Base-by-base conservation (phyloP, 2,888 invertebrate genomes). In the Mythimna pallens region DNA sequence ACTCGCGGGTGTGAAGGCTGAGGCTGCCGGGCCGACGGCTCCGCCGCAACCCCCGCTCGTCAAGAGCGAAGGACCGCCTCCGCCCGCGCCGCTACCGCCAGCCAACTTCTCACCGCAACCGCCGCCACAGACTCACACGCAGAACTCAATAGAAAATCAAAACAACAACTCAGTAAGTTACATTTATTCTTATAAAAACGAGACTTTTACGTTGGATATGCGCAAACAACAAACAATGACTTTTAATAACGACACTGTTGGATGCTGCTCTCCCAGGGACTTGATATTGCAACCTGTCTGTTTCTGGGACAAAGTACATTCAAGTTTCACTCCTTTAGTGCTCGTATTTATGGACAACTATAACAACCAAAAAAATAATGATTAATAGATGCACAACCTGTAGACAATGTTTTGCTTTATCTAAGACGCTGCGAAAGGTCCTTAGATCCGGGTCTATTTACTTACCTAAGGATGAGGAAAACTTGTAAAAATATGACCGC, bases 101-200 rank as follows among this genome's bases (percentile, higher is more conserved):
- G 93, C 91, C 87, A 96, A 94, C 92, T 94, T 95, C 90, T 95
- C 96, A 87, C 96, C 94, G 70, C 96, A 94, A 89, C 94, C 95
- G 81, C 93, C 92, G 71, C 88, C 93, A 87, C 95, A 94, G 86
- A 88, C 92, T 83, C 96, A 93, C 88, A 90, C 88, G 86, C 94
- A 89, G 84, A 97, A 97, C 90, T 97, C 97, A 69, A 96, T 97
- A 91, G 97, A 97, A 95, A 97, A 94, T 94, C 97, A 95, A 91
- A 95, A 94, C 83, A 94, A 92, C 84, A 94, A 89, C 85, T 90
- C 95, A 89, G 95, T 95, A 89, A 93, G 95, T 94, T 71, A 9
- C 10, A 17, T 25, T 52, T 0, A 50, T 57, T 43, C 0, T 52
- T 0, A 20, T 50, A 22, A 20, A 52, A 75, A 50, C 2, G 8